phyloP scores from a whole-genome alignment of 1,140 invertebrate genomes.

The Sitophilus oryzae region DNA sequence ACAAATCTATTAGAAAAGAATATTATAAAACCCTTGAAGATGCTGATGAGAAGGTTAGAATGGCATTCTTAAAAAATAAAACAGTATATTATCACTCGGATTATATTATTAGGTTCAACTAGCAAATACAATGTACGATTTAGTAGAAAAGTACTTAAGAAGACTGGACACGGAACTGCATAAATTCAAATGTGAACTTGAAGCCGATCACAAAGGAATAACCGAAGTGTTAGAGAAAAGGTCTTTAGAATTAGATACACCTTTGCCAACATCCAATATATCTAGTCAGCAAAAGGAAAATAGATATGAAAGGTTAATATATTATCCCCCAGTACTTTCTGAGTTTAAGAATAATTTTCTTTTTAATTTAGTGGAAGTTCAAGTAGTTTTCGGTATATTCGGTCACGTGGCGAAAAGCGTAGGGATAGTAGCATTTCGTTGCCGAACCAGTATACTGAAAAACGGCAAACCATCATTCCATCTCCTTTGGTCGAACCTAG shows the following conservation, averaged over 20 bases:
- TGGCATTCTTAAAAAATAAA: constrained; percentile 6
- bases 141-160: constrained; percentile 88
- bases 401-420: constrained; percentile 39
- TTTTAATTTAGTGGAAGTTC: constrained; percentile 11
- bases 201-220: constrained; percentile 96
- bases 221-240: constrained; percentile 93
- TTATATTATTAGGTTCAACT: constrained; percentile 59
- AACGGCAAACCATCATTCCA: constrained; percentile 40
- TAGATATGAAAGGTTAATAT: constrained; percentile 41
- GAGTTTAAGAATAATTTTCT: neutral
- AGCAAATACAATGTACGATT: constrained; percentile 89
- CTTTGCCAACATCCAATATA: constrained; percentile 45
- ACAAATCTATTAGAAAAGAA: constrained; percentile 77
- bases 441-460: constrained; percentile 42
- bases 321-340: constrained; percentile 8
- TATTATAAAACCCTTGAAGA: constrained; percentile 92
- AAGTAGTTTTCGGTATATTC: constrained; percentile 29
- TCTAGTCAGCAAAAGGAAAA: constrained; percentile 49
- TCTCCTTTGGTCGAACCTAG: constrained; percentile 28
- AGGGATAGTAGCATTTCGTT: constrained; percentile 37
- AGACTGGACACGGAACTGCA: constrained; percentile 89
- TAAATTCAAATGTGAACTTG: constrained; percentile 98
- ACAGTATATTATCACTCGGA: constrained; percentile 6
- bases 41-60: constrained; percentile 71
- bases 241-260: constrained; percentile 73